Conservation (phyloP, 2,888 invertebrate genomes). For the Vesta saturnalis region DNA sequence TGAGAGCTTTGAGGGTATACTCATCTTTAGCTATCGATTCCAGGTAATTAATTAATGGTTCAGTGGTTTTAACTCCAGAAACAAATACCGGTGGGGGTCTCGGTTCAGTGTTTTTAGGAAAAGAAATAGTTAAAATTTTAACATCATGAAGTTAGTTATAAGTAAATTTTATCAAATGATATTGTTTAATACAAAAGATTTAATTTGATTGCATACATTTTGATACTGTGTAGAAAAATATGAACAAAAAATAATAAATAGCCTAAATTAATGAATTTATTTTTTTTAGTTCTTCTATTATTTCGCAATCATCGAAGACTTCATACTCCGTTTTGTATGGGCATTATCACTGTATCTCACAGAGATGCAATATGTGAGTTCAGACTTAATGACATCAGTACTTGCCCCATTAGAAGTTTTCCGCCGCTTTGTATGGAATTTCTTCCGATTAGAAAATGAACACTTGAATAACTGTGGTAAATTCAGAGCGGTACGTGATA, state of each 20-base stretch:
- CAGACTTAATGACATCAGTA: slow-evolving; percentile 74
- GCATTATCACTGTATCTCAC: slow-evolving; percentile 75
- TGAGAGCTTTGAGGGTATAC: too few species aligned
- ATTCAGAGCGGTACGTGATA: slow-evolving; percentile 88
- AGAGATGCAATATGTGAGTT: slow-evolving; percentile 70
- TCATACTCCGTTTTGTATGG: slow-evolving; percentile 83
- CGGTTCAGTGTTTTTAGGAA: too few species aligned
- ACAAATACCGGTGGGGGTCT: too few species aligned
- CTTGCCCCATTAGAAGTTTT: slow-evolving; percentile 76
- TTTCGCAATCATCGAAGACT: slow-evolving; percentile 83
- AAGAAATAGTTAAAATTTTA: too few species aligned
- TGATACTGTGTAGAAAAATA: too few species aligned
- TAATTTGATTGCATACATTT: too few species aligned
- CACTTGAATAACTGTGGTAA: slow-evolving; percentile 90
- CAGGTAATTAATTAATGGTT: too few species aligned
- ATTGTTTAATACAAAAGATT: not conserved
- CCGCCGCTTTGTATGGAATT: slow-evolving; percentile 84
- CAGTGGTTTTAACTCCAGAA: too few species aligned
- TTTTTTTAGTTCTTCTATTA: slow-evolving; percentile 77
- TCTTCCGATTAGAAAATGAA: slow-evolving; percentile 89
- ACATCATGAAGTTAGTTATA: too few species aligned
- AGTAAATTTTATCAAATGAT: too few species aligned
- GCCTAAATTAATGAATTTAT: slow-evolving; percentile 13
- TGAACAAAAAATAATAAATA: not conserved
- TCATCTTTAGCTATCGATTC: too few species aligned